Evolutionary conservation across 2,888 invertebrate genomes (phyloP), one percentile per base, ranked within the genome.

Genomic region (Idaea dimidiata): DNA sequence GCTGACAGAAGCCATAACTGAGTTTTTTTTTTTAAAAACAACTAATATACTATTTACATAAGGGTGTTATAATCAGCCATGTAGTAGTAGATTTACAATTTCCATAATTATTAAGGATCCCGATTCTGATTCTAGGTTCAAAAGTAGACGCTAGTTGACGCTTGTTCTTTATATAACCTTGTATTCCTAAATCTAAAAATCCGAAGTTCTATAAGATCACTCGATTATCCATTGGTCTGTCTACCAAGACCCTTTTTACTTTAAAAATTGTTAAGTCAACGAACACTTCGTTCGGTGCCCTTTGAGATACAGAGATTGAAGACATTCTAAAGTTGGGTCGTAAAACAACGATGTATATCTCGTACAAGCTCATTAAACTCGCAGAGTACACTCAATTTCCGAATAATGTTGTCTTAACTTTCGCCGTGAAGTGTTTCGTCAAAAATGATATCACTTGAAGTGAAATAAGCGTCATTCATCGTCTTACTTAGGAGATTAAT

Each of bases 281-380:
- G 8, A 43, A 43, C 43, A 10, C 43, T 43, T 43, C 43, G 33
- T 43, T 43, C 10, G 43, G 8, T 14, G 43, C 43, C 10, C 43
- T 43, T 14, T 43, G 32, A 43, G 8, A 43, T 43, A 43, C 43
- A 43, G 8, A 43, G 43, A 43, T 43, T 43, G 17, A 54, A 59
- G 62, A 59, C 58, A 66, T 71, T 71, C 69, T 71, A 67, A 80
- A 80, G 75, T 80, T 78, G 61, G 61, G 71, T 72, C 74, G 73
- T 80, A 76, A 77, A 82, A 78, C 74, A 76, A 61, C 62, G 72
- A 69, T 71, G 43, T 43, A 77, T 80, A 80, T 84, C 74, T 71
- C 59, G 63, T 62, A 66, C 63, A 65, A 75, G 72, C 72, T 79
- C 75, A 77, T 79, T 79, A 76, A 76, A 76, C 72, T 76, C 43